These are phyloP conservation scores for Amphiprion ocellaris DNA, from an alignment of 2,113 vertebrate species.

Conservation along the genomic window DNA sequence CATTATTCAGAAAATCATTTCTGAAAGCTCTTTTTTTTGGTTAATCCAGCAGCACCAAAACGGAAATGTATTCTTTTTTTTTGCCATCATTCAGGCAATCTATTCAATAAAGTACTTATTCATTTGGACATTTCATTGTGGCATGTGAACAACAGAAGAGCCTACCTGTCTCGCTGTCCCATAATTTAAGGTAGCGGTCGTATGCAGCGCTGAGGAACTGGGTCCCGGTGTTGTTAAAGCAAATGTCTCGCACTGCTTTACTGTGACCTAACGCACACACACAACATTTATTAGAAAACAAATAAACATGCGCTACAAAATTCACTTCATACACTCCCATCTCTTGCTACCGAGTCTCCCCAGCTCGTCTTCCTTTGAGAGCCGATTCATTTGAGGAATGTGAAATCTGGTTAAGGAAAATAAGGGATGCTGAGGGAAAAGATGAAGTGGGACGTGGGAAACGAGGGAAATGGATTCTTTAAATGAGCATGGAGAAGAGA, in stretches of 20 bases:
- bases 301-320: not conserved
- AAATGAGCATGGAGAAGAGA: conserved; percentile 21
- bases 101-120: too few relatives aligned
- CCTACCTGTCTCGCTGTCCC: conserved; percentile 97
- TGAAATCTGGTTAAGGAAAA: conserved; percentile 38
- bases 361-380: conserved; percentile 21
- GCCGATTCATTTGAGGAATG: conserved; percentile 33
- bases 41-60: not conserved
- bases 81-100: too few relatives aligned
- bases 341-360: conserved; percentile 10
- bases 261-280: conserved; percentile 88
- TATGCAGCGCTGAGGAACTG: conserved; percentile 96
- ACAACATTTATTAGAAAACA: conserved; percentile 43
- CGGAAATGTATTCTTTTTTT: not conserved
- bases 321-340: not conserved
- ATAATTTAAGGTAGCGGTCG: conserved; percentile 97
- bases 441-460: conserved; percentile 8
- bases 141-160: not conserved
- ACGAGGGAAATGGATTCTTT: conserved; percentile 19
- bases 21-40: not conserved
- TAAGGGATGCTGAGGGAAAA: conserved; percentile 16
- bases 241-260: conserved; percentile 98
- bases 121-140: too few relatives aligned
- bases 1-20: not conserved
- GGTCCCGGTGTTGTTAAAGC: conserved; percentile 94